Conservation (phyloP, 2,888 invertebrate species). For the Andrena dorsata region DNA sequence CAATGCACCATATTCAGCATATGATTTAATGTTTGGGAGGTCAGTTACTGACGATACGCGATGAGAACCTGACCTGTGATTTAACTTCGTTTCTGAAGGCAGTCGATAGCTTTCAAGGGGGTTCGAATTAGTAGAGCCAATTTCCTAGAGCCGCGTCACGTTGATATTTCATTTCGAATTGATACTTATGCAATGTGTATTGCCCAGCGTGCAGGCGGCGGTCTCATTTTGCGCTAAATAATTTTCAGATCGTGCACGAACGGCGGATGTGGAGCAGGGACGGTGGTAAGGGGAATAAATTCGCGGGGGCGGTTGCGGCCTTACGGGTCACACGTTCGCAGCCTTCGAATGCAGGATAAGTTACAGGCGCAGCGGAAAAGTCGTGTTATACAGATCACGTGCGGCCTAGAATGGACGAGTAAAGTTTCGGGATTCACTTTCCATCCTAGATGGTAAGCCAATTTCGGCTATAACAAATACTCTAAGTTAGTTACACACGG, state of each 20-base stretch:
- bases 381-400: conserved; percentile 70
- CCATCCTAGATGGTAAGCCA: conserved; percentile 42
- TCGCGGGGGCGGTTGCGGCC: conserved; percentile 47
- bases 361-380: conserved; percentile 61
- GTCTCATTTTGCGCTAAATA: conserved; percentile 37
- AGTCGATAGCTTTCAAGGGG: not conserved
- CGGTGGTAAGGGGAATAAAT: conserved; percentile 40
- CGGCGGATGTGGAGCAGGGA: not conserved
- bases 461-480: conserved; percentile 68
- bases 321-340: conserved; percentile 67
- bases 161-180: conserved; percentile 18
- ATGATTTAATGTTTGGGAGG: too few species aligned
- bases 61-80: too few species aligned
- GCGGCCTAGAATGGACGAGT: conserved; percentile 52
- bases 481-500: conserved; percentile 46
- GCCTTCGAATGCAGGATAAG: conserved; percentile 69
- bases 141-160: not conserved
- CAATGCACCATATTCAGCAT: too few species aligned
- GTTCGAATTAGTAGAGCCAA: not conserved
- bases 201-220: not conserved
- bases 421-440: conserved; percentile 68
- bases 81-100: too few species aligned
- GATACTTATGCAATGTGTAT: conserved; percentile 14
- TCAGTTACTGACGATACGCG: too few species aligned
- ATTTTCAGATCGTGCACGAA: conserved; percentile 24